Conservation (phyloP, 1,140 invertebrate genomes). For the Harpegnathos saltator region DNA sequence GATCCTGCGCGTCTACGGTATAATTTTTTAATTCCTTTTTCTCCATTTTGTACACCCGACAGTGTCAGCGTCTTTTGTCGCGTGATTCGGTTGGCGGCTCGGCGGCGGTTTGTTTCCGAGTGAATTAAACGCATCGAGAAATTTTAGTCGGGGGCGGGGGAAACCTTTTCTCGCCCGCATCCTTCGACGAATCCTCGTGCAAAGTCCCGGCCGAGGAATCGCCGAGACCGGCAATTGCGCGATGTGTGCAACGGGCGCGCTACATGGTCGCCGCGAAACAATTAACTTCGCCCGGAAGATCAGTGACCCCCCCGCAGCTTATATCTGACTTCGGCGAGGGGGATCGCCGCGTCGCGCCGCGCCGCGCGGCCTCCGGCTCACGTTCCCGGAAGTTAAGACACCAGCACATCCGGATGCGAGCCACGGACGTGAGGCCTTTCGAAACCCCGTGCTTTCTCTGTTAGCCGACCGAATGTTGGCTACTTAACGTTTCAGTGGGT, state of each 20-base stretch:
- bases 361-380: conserved; percentile 76
- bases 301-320: conserved; percentile 77
- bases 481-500: conserved; percentile 49
- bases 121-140: too few species aligned
- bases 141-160: too few species aligned
- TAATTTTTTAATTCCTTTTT: too few species aligned
- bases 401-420: conserved; percentile 82
- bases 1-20: too few species aligned
- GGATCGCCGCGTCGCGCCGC: conserved; percentile 54
- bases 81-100: too few species aligned
- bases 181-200: too few species aligned
- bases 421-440: conserved; percentile 78
- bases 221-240: too few species aligned
- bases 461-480: conserved; percentile 22
- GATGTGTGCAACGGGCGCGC: neutral
- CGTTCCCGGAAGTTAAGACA: conserved; percentile 84
- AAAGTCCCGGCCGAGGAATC: too few species aligned
- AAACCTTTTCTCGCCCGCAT: too few species aligned
- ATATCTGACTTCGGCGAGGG: conserved; percentile 70
- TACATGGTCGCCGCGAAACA: neutral
- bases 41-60: too few species aligned
- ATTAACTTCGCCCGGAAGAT: conserved; percentile 67
- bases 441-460: conserved; percentile 63
- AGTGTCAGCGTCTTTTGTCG: too few species aligned
- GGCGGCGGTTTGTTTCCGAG: too few species aligned